These are phyloP conservation scores for Callocephalon fimbriatum DNA, from an alignment of 2,113 vertebrate species.

Conservation along the genomic window DNA sequence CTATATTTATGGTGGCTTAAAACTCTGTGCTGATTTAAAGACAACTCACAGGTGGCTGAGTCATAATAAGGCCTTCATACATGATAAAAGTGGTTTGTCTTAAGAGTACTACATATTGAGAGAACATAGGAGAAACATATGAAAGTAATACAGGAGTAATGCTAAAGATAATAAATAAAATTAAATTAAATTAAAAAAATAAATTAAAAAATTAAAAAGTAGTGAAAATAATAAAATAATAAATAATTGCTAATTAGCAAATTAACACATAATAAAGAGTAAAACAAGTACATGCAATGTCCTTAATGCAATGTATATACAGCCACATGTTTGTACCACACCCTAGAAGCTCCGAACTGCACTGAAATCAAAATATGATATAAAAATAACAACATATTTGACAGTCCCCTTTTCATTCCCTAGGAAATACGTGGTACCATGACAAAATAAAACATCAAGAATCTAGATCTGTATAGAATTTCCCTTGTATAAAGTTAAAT, in stretches of 20 bases:
- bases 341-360: background rate
- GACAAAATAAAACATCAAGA: background rate
- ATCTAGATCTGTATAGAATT: background rate
- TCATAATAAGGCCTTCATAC: background rate
- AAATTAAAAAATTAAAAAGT: background rate
- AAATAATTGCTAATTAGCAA: background rate
- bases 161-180: background rate
- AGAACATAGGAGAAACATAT: background rate
- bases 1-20: background rate
- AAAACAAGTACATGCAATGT: background rate
- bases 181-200: background rate
- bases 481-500: background rate
- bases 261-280: background rate
- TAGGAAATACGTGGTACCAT: background rate
- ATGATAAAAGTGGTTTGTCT: background rate
- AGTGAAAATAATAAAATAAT: background rate
- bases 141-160: background rate
- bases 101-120: background rate
- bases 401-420: background rate
- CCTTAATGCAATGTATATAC: background rate
- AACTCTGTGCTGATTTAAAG: background rate
- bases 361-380: background rate
- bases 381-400: background rate
- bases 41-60: background rate
- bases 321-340: background rate